A percentile compares a stretch with the other conserved stretches of the same genome.
Evolutionary conservation across 2,113 vertebrate species (phyloP).

Genomic region (Epinephelus lanceolatus): DNA sequence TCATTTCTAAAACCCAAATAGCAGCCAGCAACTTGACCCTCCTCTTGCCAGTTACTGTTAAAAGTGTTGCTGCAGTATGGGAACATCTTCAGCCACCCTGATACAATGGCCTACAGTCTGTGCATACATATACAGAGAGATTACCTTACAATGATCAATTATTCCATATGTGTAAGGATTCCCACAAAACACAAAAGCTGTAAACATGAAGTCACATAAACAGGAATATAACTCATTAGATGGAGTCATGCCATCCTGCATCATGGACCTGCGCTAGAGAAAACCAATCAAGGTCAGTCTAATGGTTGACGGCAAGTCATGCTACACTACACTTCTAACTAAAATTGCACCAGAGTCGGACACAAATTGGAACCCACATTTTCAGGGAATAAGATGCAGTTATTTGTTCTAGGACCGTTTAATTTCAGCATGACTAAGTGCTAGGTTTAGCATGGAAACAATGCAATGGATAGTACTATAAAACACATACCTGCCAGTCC

Average conservation of each 20-base stretch:
- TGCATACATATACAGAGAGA: no score
- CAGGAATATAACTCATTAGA: not conserved
- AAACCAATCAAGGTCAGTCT: no score
- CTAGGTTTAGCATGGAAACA: not conserved
- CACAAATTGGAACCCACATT: not conserved
- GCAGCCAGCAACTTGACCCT: not conserved
- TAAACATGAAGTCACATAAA: not conserved
- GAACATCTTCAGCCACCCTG: not conserved
- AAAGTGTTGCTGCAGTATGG: not conserved
- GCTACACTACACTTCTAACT: no score
- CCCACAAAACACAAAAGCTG: not conserved
- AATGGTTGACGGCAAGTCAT: no score
- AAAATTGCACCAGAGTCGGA: not conserved
- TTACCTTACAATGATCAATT: not conserved
- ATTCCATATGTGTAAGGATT: not conserved
- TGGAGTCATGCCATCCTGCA: not conserved
- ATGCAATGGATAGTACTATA: not conserved
- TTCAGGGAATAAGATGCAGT: not conserved
- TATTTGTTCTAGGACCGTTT: not conserved
- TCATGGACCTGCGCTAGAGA: not conserved
- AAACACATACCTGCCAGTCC: constrained; percentile 93
- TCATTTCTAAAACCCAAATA: not conserved
- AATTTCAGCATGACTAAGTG: not conserved
- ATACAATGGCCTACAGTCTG: no score
- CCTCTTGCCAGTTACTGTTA: not conserved